Evolutionary conservation across 1,140 invertebrate genomes (phyloP), one percentile per base, ranked within the genome.

Genomic region (Drosophila pallidifrons): DNA sequence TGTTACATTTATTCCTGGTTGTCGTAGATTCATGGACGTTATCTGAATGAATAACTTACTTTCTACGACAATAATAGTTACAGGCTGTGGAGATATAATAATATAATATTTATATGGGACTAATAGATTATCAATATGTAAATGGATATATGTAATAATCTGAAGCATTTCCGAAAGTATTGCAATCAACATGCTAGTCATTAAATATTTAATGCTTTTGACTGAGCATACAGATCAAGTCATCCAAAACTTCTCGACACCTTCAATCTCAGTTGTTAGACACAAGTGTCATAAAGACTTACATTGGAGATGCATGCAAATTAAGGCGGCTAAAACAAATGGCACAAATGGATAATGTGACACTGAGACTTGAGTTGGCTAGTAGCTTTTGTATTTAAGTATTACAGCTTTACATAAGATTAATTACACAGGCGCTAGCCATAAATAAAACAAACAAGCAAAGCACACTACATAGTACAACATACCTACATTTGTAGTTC

Each of bases 321-420:
- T 79, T 77, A 82, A 81, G 57, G 51, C 49, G 54, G 64, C 49
- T 20, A 67, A 67, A 81, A 85, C 78, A 66, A 82, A 82, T 82
- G 79, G 79, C 79, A 69, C 72, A 57, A 10, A 7, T 38, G 35
- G 77, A 76, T 72, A 75, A 66, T 74, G 68, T 69, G 75, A 51
- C 68, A 81, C 63, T 70, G 58, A 59, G 75, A 64, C 79, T 68
- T 46, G 11, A 35, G 51, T 49, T 67, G 70, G 55, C 28, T 55
- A 46, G 15, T 30, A 35, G 10, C n/a, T 13, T 47, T 45, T 55
- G 38, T n/a, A 13, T 20, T 79, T 77, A 75, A 35, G 72, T 58
- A 77, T 80, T 80, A 76, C 80, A 68, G 61, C 83, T 87, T 75
- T 70, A 80, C 80, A 80, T 61, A 87, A 83, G 83, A 87, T 87